phyloP scores from a whole-genome alignment of 92 coral and sea anemone species.

The Phymanthus crucifer region DNA sequence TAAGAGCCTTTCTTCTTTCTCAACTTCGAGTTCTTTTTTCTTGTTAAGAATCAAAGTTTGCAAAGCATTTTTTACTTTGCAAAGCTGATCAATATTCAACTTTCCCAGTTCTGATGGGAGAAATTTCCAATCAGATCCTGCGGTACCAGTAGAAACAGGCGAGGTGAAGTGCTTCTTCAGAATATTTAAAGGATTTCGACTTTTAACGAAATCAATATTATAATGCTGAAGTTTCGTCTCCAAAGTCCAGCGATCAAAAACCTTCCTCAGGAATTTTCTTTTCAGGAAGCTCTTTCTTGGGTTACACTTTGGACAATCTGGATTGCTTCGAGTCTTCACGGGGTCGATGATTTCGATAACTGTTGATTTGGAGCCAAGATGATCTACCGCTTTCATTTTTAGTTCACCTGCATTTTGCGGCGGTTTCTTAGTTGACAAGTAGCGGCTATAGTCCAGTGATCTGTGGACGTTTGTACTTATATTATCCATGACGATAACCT shows the following conservation, averaged over 20 bases:
- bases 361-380: conserved; percentile 8
- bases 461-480: conserved; percentile 5
- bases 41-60: background rate
- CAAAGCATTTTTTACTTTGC: conserved; percentile 8
- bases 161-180: conserved; percentile 27
- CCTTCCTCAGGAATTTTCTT: background rate
- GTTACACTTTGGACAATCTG: conserved; percentile 32
- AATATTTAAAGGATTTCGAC: conserved; percentile 15
- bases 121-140: conserved; percentile 20
- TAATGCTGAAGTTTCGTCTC: conserved; percentile 25
- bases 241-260: conserved; percentile 24
- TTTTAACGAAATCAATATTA: conserved; percentile 10
- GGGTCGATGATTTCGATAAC: conserved; percentile 23
- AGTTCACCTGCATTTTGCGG: background rate
- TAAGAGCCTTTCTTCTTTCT: conserved; percentile 1
- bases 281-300: conserved; percentile 5
- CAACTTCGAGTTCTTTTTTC: conserved; percentile 7
- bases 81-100: conserved; percentile 8
- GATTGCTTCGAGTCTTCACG: background rate
- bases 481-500: background rate
- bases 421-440: conserved; percentile 3
- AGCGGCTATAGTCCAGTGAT: conserved; percentile 21
- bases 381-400: conserved; percentile 1
- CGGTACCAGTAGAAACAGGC: background rate
- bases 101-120: conserved; percentile 1